Evolutionary conservation across 64 coral and sea anemone species (phyloP), one percentile per base, ranked within the genome.

Genomic region (Stichodactyla mertensii): DNA sequence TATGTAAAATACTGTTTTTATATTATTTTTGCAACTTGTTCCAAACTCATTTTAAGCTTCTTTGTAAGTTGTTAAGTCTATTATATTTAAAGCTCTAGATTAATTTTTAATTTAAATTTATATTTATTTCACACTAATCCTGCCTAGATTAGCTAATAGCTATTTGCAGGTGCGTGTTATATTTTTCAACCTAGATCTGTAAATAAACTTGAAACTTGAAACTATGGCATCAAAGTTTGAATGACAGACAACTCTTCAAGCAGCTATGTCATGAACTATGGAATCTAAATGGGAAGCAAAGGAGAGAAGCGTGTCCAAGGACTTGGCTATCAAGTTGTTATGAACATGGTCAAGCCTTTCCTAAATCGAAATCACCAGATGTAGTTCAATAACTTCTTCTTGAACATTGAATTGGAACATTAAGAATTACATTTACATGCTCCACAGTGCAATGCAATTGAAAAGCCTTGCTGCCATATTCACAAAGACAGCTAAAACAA

Each of bases 311-410:
- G 70, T 14, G 36, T 70, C 19, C 28, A 92, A 2, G 85, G 77
- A 10, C 82, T 89, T 8, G 81, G 88, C 7, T 89, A 89, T 57
- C 51, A 84, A 54, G 88, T 89, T 55, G 88, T 89, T 8, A 89
- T 85, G 81, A 77, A 77, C 20, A 89, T 89, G 80, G 64, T 55
- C 11, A 4, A 20, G 15, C 88, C 88, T 9, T 89, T 74, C 70
- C n/a, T 89, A n/a, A 84, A 64, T 16, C 16, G 45, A 12, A 62
- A 83, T 53, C 53, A 79, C 0, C 58, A 83, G 16, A 1, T 89
- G 0, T 90, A 4, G 60, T 90, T 84, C 26, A 59, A 90, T 28
- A 90, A 90, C 71, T 89, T 89, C 52, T 89, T 89, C 57, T 45
- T 4, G 36, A 45, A 2, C 36, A 45, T 45, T 45, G 1, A 45